Conservation (phyloP, 2,113 vertebrate genomes). For the Ophthalmolycus amberensis region DNA sequence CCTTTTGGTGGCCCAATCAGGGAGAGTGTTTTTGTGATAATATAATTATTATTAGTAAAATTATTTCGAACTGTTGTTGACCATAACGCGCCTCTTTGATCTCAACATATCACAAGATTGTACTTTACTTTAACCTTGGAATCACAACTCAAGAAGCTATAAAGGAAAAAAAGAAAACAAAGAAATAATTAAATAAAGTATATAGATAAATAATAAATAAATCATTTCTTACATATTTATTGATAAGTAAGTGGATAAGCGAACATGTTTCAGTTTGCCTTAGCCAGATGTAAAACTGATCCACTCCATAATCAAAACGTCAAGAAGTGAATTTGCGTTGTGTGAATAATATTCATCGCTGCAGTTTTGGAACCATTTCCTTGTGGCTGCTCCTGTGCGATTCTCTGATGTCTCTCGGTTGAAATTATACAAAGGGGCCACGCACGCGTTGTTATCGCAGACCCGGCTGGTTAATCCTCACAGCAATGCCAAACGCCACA, state of each 20-base stretch:
- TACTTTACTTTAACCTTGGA: background rate
- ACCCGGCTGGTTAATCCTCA: slow-evolving; percentile 61
- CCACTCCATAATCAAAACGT: background rate
- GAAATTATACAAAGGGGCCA: slow-evolving; percentile 36
- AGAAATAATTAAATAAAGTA: no score
- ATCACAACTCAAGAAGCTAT: background rate
- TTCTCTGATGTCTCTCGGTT: slow-evolving; percentile 13
- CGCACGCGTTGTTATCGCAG: slow-evolving; percentile 35
- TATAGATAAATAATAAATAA: background rate
- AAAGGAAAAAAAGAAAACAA: no score
- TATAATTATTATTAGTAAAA: no score
- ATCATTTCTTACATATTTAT: background rate
- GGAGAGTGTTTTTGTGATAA: no score
- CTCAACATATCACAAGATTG: background rate
- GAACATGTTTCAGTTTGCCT: background rate
- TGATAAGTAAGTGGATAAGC: background rate
- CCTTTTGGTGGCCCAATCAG: no score
- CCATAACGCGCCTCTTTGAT: background rate
- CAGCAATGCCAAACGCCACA: slow-evolving; percentile 30
- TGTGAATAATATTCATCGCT: background rate
- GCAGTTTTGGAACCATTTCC: slow-evolving; percentile 12
- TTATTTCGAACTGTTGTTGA: background rate
- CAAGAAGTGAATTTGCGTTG: background rate
- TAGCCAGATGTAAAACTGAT: background rate
- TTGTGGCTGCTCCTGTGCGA: slow-evolving; percentile 6